phyloP scores from a whole-genome alignment of 1,140 invertebrate genomes.

The Atta colombica region DNA sequence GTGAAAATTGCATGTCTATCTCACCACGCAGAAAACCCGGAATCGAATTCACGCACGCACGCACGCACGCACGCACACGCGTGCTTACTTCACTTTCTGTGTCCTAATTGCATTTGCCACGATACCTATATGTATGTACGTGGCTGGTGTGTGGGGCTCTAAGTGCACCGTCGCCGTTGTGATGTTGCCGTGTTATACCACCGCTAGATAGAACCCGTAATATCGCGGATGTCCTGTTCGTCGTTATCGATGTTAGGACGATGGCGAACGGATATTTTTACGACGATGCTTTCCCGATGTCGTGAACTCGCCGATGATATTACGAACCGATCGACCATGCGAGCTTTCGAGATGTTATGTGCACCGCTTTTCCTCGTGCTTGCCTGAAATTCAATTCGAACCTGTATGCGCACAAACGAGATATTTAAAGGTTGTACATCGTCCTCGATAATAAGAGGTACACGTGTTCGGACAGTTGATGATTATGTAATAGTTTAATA shows the following conservation, averaged over 20 bases:
- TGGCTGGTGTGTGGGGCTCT: neutral
- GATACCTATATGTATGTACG: slow-evolving; percentile 51
- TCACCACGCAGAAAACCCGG: slow-evolving; percentile 13
- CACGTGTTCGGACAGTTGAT: neutral
- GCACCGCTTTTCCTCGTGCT: slow-evolving; percentile 8
- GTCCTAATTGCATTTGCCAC: slow-evolving; percentile 69
- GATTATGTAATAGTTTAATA: neutral
- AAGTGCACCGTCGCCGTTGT: slow-evolving; percentile 31
- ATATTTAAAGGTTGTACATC: slow-evolving; percentile 4
- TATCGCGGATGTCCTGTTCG: slow-evolving; percentile 46
- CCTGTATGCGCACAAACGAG: neutral
- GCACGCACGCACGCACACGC: neutral
- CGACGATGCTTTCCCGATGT: slow-evolving; percentile 9
- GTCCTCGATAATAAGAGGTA: neutral
- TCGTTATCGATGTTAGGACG: slow-evolving; percentile 45
- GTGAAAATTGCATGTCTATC: slow-evolving; percentile 32
- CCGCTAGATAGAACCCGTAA: slow-evolving; percentile 16
- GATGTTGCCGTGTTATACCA: slow-evolving; percentile 15
- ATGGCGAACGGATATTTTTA: slow-evolving; percentile 61
- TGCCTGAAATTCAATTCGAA: slow-evolving; percentile 14
- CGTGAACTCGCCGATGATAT: slow-evolving; percentile 35
- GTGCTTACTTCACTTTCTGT: slow-evolving; percentile 63
- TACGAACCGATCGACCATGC: slow-evolving; percentile 14
- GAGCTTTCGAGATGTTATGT: neutral
- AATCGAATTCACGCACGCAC: slow-evolving; percentile 12